These are phyloP conservation scores for Ceyx melanurus DNA, from an alignment of 2,113 vertebrate species.

Conservation along the genomic window DNA sequence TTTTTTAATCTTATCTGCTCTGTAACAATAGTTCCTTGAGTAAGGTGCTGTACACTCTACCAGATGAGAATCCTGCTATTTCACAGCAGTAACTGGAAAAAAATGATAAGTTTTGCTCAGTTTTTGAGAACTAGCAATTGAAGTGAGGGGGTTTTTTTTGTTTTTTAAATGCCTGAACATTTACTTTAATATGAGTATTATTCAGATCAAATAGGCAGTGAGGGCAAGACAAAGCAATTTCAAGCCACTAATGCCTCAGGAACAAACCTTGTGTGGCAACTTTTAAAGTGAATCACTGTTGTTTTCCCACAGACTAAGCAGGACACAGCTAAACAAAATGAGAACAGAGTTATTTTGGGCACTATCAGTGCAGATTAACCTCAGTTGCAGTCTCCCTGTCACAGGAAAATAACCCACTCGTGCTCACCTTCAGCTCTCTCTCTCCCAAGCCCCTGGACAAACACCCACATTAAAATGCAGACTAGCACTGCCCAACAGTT, in stretches of 20 bases:
- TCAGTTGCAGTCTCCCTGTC: neutral
- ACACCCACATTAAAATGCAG: neutral
- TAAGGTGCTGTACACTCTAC: constrained; percentile 14
- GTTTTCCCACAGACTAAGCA: neutral
- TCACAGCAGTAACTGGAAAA: constrained; percentile 12
- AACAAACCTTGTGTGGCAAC: neutral
- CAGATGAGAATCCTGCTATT: constrained; percentile 25
- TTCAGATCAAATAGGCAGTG: neutral
- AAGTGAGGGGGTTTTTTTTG: neutral
- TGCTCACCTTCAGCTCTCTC: neutral
- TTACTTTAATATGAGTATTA: neutral
- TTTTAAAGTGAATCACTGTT: neutral
- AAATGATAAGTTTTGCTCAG: neutral
- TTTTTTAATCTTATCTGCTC: constrained; percentile 67
- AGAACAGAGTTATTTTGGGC: neutral
- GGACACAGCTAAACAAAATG: neutral
- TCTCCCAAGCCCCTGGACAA: neutral
- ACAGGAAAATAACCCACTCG: neutral
- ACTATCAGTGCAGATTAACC: neutral
- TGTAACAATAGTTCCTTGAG: constrained; percentile 55
- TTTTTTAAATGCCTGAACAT: neutral
- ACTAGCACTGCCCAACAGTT: neutral
- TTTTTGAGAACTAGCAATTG: constrained; percentile 6
- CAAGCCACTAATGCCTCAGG: neutral
- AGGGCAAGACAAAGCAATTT: neutral